phyloP scores from a whole-genome alignment of 2,888 invertebrate genomes.

The Drosophila subsilvestris region DNA sequence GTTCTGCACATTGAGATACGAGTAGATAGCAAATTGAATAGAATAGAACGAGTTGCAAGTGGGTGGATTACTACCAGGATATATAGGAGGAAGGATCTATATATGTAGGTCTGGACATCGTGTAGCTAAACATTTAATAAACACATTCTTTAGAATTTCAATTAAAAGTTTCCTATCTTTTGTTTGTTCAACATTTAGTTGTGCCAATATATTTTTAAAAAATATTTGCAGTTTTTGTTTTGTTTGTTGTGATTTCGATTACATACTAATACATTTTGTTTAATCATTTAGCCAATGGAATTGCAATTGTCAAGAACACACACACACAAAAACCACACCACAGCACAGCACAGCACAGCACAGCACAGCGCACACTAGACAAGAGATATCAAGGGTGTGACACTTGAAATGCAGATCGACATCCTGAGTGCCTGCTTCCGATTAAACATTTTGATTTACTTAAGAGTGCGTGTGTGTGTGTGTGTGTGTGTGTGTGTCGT shows the following conservation, averaged over 20 bases:
- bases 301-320: slow-evolving; percentile 53
- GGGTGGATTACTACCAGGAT: slow-evolving; percentile 4
- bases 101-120: neutral
- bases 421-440: slow-evolving; percentile 21
- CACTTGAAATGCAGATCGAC: slow-evolving; percentile 58
- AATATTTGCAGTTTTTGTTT: slow-evolving; percentile 51
- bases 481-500: slow-evolving; percentile 39
- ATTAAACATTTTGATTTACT: slow-evolving; percentile 1
- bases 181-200: slow-evolving; percentile 48
- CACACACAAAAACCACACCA: slow-evolving; percentile 34
- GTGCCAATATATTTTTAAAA: slow-evolving; percentile 64
- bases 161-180: slow-evolving; percentile 16
- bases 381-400: slow-evolving; percentile 51
- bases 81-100: slow-evolving; percentile 1
- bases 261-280: slow-evolving; percentile 40
- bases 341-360: neutral
- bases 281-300: slow-evolving; percentile 43
- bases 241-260: slow-evolving; percentile 35
- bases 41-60: slow-evolving; percentile 17
- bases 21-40: slow-evolving; percentile 39
- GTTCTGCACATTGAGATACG: slow-evolving; percentile 44
- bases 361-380: neutral
- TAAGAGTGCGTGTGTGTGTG: neutral
- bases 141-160: slow-evolving; percentile 28
- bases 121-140: slow-evolving; percentile 24